Conservation (phyloP, 1,140 invertebrate species). For the Drosophila subpulchrella region DNA sequence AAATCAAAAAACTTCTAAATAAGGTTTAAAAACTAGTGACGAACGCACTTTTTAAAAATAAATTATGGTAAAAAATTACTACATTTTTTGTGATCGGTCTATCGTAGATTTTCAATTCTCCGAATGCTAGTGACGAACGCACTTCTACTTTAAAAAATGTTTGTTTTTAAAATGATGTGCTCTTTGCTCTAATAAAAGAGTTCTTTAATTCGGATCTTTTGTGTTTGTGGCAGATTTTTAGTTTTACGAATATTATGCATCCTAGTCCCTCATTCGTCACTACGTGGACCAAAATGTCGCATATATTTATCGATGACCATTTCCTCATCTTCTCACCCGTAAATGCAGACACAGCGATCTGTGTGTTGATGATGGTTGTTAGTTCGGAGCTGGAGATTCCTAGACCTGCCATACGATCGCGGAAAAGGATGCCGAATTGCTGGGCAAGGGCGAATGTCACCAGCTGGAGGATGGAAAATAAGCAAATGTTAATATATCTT, state of each 20-base stretch:
- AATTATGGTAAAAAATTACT: no score
- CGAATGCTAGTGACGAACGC: no score
- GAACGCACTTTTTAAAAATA: background rate
- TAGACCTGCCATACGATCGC: constrained; percentile 86
- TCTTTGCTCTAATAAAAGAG: no score
- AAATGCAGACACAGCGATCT: constrained; percentile 87
- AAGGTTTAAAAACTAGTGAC: no score
- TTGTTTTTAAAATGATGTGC: no score
- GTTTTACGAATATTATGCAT: no score
- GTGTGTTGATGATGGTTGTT: constrained; percentile 88
- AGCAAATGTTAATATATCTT: background rate
- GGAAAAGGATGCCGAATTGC: constrained; percentile 88
- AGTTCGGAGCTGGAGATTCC: constrained; percentile 87
- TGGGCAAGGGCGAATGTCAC: constrained; percentile 87
- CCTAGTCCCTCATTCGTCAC: background rate
- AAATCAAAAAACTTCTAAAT: no score
- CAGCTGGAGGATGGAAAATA: constrained; percentile 83
- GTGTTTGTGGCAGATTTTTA: no score
- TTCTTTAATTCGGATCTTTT: no score
- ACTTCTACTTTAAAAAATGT: no score
- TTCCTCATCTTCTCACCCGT: constrained; percentile 58
- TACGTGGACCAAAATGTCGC: background rate
- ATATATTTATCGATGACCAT: background rate
- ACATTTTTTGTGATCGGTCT: background rate
- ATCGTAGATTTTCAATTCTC: background rate